Base-by-base conservation (phyloP, 2,797 vertebrate species). In the Crocodylus rhombifer region DNA sequence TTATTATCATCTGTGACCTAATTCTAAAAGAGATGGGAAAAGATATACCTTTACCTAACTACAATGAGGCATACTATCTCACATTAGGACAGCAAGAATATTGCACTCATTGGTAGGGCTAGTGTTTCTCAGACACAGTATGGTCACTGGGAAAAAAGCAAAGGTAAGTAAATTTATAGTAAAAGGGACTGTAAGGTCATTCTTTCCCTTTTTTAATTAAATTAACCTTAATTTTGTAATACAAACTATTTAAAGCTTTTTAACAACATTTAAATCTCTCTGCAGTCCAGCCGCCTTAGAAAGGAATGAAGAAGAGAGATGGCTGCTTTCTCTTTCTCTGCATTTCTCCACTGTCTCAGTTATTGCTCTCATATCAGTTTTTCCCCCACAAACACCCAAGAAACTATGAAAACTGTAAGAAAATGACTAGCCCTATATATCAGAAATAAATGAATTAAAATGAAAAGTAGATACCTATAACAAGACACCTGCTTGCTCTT, bases 131-230 rank as follows among this genome's bases (percentile, higher is more conserved):
- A 67, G 18, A 28, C 14, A 28, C 11, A 15, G 75, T 26, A 26
- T 57, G 21, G 60, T 7, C 8, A 1, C 15, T 10, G 30, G n/a
- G 65, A 33, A n/a, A 73, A 61, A 1, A 1, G 13, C 18, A 18
- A 57, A 30, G 0, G 0, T 9, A 55, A 75, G 42, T 3, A 5
- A 5, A 4, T 33, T 91, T 82, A 21, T 2, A 2, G 33, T 21
- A 9, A 87, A 18, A 30, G 67, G 14, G 23, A 82, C 42, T 51
- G 9, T 11, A 51, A 51, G 42, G 42, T 51, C 42, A 51, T 51
- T 51, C 9, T 10, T 51, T 51, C 42, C 42, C 42, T 51, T 42
- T 42, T 23, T 71, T 23, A 71, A 71, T 23, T 15, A 83, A 92
- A 61, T 14, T 7, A 20, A 78, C 73, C 12, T 69, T 4, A 33